Percentiles rank a stretch among this genome's conserved stretches.
These are phyloP conservation scores for Clarias pachynema DNA, from an alignment of 2,797 vertebrate genomes.

Conservation along the genomic window DNA sequence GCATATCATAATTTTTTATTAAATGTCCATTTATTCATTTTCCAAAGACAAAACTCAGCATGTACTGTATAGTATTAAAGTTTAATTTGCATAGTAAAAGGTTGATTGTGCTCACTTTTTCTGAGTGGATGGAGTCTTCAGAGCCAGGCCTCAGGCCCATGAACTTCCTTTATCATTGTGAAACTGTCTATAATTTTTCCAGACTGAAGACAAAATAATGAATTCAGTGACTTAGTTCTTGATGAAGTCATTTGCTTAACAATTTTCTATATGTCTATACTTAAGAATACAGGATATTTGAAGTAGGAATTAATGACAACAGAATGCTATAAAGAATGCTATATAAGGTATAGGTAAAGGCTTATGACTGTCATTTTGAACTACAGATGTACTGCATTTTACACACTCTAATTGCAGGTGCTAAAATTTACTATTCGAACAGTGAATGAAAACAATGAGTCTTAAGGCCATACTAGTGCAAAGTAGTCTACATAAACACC, in stretches of 20 bases:
- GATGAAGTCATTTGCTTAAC: background rate
- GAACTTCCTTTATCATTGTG: slow-evolving; percentile 83
- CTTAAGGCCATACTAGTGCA: background rate
- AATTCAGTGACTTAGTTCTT: background rate
- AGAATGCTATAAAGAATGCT: no score
- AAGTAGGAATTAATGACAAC: background rate
- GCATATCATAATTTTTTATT: background rate
- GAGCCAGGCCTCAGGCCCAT: slow-evolving; percentile 71
- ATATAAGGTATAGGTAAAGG: no score
- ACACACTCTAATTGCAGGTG: background rate
- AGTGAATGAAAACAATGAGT: background rate
- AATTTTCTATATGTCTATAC: background rate
- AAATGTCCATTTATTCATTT: slow-evolving; percentile 20
- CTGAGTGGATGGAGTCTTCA: slow-evolving; percentile 60
- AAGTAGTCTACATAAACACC: background rate
- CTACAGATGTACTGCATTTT: background rate
- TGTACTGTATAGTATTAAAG: slow-evolving; percentile 47
- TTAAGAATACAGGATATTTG: background rate
- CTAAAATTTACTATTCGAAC: background rate
- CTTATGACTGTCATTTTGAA: background rate
- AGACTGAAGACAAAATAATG: slow-evolving; percentile 65
- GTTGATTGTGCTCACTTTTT: slow-evolving; percentile 22
- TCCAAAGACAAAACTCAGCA: slow-evolving; percentile 31
- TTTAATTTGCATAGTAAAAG: slow-evolving; percentile 52
- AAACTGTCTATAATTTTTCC: slow-evolving; percentile 86